Evolutionary conservation across 2,113 vertebrate species (phyloP), one percentile per base, ranked within the genome.

Genomic region (Cinclus cinclus): DNA sequence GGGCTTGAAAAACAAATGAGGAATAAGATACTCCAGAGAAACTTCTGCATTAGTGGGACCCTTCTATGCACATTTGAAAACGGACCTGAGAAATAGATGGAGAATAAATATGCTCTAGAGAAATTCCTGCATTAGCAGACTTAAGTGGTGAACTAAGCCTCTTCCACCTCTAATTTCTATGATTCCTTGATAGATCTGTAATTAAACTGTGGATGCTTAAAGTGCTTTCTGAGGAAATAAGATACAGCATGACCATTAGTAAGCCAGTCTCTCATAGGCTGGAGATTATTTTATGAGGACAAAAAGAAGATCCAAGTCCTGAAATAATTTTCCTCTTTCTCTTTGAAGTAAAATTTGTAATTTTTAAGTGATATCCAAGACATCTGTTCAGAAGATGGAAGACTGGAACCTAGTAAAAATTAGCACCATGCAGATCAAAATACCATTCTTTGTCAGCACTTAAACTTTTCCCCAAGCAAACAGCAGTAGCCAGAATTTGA

Each of bases 51-150:
- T 90, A 95, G 83, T 31, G 33, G 70, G 65, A 91, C 27, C 46
- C n/a, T 46, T 64, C 49, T 71, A 33, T 84, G 44, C 23, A 84
- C 41, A 63, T 70, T 95, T 83, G 87, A 50, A 95, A 78, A 47
- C 33, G 37, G 88, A 64, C 44, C 67, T 86, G 55, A 23, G 68
- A 76, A 92, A 37, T 2, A 56, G 27, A 52, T 80, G 86, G 65
- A 82, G 83, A 70, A 68, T 91, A 94, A 97, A 95, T 92, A 73
- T 35, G 31, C 52, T 83, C n/a, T 13, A 49, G 68, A 88, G 93
- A 95, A 93, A 74, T 77, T 62, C 87, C 53, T 89, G 67, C 89
- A 79, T 91, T 94, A 96, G 89, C 74, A 89, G 87, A 39, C 44
- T 65, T 77, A 62, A 85, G 70, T 90, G 92, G 44, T 71, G 67